These are phyloP conservation scores for Philopotamus ludificatus DNA, from an alignment of 1,140 invertebrate genomes.

Conservation along the genomic window DNA sequence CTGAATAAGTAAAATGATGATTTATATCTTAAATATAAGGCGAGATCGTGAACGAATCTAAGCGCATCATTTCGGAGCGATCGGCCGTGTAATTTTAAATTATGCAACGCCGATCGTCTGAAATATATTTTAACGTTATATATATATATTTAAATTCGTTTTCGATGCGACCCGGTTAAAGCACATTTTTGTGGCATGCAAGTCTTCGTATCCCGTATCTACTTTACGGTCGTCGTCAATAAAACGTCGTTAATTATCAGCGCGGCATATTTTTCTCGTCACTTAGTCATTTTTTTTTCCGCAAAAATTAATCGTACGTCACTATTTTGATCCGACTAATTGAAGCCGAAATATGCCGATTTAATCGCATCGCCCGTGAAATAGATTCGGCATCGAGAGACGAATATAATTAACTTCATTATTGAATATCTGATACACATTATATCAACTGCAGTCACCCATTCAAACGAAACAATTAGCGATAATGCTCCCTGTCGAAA, in stretches of 20 bases:
- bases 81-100: no score
- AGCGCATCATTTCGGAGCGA: no score
- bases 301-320: no score
- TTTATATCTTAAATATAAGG: no score
- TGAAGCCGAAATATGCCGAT: background rate
- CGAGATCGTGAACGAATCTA: no score
- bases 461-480: slow-evolving; percentile 32
- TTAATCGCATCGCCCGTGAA: background rate
- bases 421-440: slow-evolving; percentile 15
- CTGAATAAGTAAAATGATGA: background rate
- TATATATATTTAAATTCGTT: background rate
- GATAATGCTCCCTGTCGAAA: slow-evolving; percentile 18
- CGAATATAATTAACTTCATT: slow-evolving; percentile 7
- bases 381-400: slow-evolving; percentile 2
- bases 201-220: background rate
- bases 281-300: no score
- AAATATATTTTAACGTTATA: no score
- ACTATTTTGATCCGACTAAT: no score
- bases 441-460: slow-evolving; percentile 34
- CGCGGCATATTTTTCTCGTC: no score
- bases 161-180: background rate
- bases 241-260: background rate
- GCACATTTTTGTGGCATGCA: background rate
- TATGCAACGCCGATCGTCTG: no score
- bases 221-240: background rate